Base-by-base conservation (phyloP, 2,888 invertebrate genomes). In the Hermodice carunculata region DNA sequence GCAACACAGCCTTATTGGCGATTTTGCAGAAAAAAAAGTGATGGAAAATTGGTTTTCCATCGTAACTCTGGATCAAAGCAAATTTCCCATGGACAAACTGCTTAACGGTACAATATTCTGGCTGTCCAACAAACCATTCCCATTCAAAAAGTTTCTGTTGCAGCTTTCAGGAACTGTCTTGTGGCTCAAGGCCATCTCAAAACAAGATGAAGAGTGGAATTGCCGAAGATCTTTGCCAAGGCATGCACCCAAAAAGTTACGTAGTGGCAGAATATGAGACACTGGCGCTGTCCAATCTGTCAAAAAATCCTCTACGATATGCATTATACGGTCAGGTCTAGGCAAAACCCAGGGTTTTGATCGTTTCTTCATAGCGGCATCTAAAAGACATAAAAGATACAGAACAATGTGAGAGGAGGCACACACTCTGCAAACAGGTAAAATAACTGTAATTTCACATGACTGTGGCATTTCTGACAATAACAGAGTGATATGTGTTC, bases 221-320 rank as follows among this genome's bases (percentile, higher is more conserved):
- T 77, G 67, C 8, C 86, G 74, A 22, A 85, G 72, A 70, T 86
- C 86, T 29, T 61, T 53, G 26, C 70, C 69, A 1, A 81, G 56
- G 26, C 77, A 67, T 42, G 74, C 72, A 68, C 82, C 80, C 11
- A 83, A 48, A 70, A 81, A 82, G 19, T 77, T 31, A n/a, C 87
- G 70, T 2, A 87, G 76, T 1, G 87, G 87, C 17, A 84, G 74
- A 42, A 86, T 70, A 71, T 87, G 87, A 42, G 80, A 80, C 19
- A 66, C 61, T 1, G 81, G 82, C 1, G 79, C 83, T 52, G 84
- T 82, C 86, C 86, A 87, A 1, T 70, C 61, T 0, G 87, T 87
- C 6, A 86, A 78, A 73, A 87, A 86, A 70, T 87, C 87, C 73
- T 87, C 87, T 14, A 87, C 78, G 3, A 86, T 79, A 74, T 87